Conservation (phyloP, 2,888 invertebrate species). For the Cerastoderma edule region DNA sequence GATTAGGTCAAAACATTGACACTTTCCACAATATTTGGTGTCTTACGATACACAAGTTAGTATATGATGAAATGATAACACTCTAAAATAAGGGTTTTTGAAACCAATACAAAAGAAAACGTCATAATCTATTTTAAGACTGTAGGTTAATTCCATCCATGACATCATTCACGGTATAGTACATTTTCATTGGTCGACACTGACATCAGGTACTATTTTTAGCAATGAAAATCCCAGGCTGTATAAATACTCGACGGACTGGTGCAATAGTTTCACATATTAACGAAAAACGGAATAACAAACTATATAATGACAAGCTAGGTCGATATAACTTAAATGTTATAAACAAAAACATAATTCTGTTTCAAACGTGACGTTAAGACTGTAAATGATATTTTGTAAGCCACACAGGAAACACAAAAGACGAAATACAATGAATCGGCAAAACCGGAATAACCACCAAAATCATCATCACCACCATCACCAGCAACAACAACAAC, state of each 20-base stretch:
- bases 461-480: conserved; percentile 38
- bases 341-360: too few species aligned
- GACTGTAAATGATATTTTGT: conserved; percentile 32
- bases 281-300: background rate
- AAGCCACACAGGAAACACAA: conserved; percentile 48
- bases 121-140: conserved; percentile 16
- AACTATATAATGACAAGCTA: too few species aligned
- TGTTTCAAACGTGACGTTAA: too few species aligned
- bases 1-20: too few species aligned
- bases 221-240: background rate
- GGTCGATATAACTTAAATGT: too few species aligned
- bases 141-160: background rate
- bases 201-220: conserved; percentile 28
- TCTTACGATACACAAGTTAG: too few species aligned
- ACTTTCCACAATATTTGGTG: too few species aligned
- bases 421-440: conserved; percentile 36
- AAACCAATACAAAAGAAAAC: too few species aligned
- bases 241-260: background rate
- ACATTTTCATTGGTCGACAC: conserved; percentile 29
- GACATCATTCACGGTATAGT: conserved; percentile 15
- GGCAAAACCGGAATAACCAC: conserved; percentile 30
- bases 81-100: too few species aligned
- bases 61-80: too few species aligned
- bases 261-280: conserved; percentile 7
- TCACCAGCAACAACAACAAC: conserved; percentile 39